phyloP scores from a whole-genome alignment of 2,797 vertebrate genomes.

The Spheniscus humboldti region DNA sequence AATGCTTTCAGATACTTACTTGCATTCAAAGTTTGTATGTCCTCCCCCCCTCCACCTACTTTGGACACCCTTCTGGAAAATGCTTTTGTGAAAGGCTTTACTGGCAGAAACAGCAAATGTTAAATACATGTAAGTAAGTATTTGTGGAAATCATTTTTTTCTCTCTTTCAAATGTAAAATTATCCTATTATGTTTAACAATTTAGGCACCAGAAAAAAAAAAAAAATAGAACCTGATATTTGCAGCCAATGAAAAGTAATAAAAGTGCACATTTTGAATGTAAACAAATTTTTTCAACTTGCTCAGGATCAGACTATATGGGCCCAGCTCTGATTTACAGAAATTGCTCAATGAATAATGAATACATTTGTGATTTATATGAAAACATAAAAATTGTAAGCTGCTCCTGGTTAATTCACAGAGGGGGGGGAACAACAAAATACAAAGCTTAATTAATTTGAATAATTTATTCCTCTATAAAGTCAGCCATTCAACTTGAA shows the following conservation, averaged over 20 bases:
- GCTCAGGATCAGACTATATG: neutral
- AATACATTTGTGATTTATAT: neutral
- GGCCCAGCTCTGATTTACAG: neutral
- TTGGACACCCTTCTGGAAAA: neutral
- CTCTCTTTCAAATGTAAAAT: neutral
- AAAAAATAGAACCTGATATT: neutral
- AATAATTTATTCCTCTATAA: constrained; percentile 2
- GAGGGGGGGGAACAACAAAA: neutral
- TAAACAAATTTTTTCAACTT: neutral
- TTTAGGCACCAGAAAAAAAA: neutral
- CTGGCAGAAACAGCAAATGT: neutral
- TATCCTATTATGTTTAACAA: neutral
- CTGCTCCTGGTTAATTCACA: neutral
- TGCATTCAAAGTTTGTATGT: neutral
- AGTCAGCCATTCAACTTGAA: neutral
- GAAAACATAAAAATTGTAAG: neutral
- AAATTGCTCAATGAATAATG: constrained; percentile 2
- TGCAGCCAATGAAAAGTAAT: neutral
- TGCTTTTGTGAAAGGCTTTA: neutral
- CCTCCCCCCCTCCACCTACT: neutral
- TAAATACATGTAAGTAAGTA: neutral
- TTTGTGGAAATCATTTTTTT: neutral
- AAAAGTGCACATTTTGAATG: neutral
- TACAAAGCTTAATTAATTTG: neutral
- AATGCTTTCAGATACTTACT: neutral